phyloP scores from a whole-genome alignment of 2,113 vertebrate genomes.

The Trichechus manatus region DNA sequence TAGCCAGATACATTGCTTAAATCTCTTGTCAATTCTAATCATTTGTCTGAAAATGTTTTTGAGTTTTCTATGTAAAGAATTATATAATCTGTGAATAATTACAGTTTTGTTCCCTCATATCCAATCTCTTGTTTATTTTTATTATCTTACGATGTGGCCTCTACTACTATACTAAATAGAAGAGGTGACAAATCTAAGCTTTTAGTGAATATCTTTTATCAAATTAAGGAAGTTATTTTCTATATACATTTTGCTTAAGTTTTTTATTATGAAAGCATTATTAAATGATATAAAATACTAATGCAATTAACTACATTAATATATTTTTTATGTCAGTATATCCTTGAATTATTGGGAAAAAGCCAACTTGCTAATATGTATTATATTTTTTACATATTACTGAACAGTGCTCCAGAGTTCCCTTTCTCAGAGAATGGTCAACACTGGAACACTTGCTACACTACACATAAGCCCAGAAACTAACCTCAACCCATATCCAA shows the following conservation, averaged over 20 bases:
- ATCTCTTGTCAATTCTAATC: conserved; percentile 5
- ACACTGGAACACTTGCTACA: not conserved
- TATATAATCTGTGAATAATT: not conserved
- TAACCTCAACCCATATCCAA: not conserved
- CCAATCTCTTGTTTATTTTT: not conserved
- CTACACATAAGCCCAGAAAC: not conserved
- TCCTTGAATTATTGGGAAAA: conserved; percentile 37
- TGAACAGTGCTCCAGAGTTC: not conserved
- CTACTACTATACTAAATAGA: not conserved
- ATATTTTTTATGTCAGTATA: not conserved
- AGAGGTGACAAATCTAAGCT: not conserved
- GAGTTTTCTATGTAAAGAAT: conserved; percentile 40
- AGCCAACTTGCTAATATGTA: not conserved
- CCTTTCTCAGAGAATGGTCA: conserved; percentile 29
- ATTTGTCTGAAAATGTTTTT: not conserved
- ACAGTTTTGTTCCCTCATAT: conserved; percentile 9
- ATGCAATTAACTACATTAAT: not conserved
- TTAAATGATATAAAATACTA: conserved; percentile 44
- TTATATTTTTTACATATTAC: not conserved
- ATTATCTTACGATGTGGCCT: not conserved
- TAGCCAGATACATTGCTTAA: not conserved
- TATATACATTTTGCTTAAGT: not conserved
- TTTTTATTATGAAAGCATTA: conserved; percentile 6
- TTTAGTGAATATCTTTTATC: too few species aligned
- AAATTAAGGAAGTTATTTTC: conserved; percentile 8